Conservation (phyloP, 2,797 vertebrate species). For the Bradypus variegatus region DNA sequence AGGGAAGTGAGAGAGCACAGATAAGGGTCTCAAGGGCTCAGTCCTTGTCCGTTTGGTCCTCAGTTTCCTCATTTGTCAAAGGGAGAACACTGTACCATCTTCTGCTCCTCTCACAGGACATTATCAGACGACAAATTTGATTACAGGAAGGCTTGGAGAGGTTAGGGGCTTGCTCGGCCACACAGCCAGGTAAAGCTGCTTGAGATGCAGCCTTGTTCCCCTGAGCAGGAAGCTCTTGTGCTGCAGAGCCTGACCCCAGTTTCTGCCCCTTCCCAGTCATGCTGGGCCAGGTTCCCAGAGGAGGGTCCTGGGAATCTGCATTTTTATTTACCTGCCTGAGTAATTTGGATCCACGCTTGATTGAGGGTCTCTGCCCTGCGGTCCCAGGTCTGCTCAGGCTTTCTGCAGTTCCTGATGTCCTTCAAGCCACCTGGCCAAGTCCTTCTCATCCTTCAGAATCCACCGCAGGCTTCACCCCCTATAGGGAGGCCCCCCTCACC, state of each 20-base stretch:
- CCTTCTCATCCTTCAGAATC: not conserved
- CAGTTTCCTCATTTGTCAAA: not conserved
- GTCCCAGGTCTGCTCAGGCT: rapidly evolving
- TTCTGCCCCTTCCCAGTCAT: not conserved
- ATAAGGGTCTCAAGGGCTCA: not conserved
- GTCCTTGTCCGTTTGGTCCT: not conserved
- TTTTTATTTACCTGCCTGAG: not conserved
- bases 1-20: not conserved
- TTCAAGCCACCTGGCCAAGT: not conserved
- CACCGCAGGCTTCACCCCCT: not conserved
- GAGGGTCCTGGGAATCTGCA: not conserved
- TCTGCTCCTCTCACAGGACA: not conserved
- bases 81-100: not conserved
- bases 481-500: not conserved
- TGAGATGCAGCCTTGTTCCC: not conserved
- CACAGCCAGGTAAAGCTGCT: rapidly evolving
- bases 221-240: not conserved
- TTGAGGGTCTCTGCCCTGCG: rapidly evolving
- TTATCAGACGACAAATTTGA: not conserved
- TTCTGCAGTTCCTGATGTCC: not conserved
- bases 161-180: not conserved
- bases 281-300: not conserved
- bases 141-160: not conserved
- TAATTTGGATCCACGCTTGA: not conserved
- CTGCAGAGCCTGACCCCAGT: not conserved